Evolutionary conservation across 2,113 vertebrate genomes (phyloP).

Genomic region (Dipodomys ordii): DNA sequence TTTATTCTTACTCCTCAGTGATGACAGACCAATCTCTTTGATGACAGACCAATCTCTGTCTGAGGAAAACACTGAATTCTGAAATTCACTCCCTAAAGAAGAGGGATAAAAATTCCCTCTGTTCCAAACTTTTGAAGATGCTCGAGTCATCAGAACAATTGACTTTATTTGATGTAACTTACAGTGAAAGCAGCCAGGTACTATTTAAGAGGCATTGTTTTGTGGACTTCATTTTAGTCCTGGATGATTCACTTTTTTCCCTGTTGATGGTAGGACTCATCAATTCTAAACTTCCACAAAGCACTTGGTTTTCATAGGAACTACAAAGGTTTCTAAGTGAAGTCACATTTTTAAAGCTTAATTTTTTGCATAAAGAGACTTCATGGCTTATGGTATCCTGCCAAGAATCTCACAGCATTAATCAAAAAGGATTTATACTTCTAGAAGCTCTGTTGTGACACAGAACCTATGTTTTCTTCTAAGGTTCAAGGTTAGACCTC

Average conservation of each 20-base stretch:
- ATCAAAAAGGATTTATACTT: not conserved
- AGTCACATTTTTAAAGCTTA: not conserved
- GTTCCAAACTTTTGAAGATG: not conserved
- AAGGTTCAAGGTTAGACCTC: too few species aligned
- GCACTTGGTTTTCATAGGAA: too few species aligned
- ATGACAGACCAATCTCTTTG: not conserved
- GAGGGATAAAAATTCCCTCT: not conserved
- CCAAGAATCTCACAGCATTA: constrained; percentile 22
- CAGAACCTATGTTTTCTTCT: too few species aligned
- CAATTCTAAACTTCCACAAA: not conserved
- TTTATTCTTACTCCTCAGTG: not conserved
- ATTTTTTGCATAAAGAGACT: not conserved
- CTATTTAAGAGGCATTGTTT: not conserved
- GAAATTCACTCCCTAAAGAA: not conserved
- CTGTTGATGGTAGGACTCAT: not conserved
- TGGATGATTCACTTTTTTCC: not conserved
- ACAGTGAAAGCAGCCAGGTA: not conserved
- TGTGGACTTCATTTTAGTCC: not conserved
- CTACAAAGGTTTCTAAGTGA: not conserved
- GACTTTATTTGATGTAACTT: not conserved
- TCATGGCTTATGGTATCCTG: not conserved
- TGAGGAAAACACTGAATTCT: not conserved
- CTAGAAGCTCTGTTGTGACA: too few species aligned
- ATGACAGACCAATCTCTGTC: not conserved
- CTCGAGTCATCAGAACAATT: not conserved